Base-by-base conservation (phyloP, 2,888 invertebrate genomes). In the Psylliodes chrysocephalus region DNA sequence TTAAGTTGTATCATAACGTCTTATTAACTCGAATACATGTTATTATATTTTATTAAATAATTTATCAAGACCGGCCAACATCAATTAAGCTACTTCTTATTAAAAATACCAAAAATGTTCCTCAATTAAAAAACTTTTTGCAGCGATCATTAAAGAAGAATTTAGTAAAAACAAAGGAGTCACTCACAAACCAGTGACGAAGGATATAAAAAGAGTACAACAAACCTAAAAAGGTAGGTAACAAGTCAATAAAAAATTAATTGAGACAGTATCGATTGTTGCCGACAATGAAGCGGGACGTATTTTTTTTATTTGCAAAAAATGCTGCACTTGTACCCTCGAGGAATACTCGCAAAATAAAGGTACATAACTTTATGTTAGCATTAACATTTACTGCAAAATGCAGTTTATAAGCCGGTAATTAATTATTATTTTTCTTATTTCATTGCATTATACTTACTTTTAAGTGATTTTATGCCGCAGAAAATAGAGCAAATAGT, bases 241-340 rank as follows among this genome's bases (percentile, higher is more conserved):
- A 68, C 63, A 68, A 61, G 68, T 49, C 59, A 28, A n/a, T 47
- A 75, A 75, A 74, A 74, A 76, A 71, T 75, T 75, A 75, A 76
- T 76, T 76, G 73, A 76, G 75, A 71, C 73, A 70, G 69, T 71
- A 71, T 67, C 69, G 63, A 70, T 71, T 67, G 72, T 71, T 66
- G 59, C 66, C 62, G 68, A 62, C 66, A 67, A 64, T n/a, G 3
- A 14, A 2, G 14, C 40, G 12, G 17, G 14, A 40, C 1, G 40
- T 40, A 40, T 2, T 40, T n/a, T 22, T 22, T 22, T 6, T 22
- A n/a, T 22, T 2, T 2, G 22, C 22, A 22, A 22, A 22, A 22
- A 22, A 22, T 22, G 6, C 6, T 22, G n/a, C 6, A 22, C 22
- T 4, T 22, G 22, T 22, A 22, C 22, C 22, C n/a, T n/a, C 22